phyloP scores from a whole-genome alignment of 2,797 vertebrate genomes.

The Halcyon badia region DNA sequence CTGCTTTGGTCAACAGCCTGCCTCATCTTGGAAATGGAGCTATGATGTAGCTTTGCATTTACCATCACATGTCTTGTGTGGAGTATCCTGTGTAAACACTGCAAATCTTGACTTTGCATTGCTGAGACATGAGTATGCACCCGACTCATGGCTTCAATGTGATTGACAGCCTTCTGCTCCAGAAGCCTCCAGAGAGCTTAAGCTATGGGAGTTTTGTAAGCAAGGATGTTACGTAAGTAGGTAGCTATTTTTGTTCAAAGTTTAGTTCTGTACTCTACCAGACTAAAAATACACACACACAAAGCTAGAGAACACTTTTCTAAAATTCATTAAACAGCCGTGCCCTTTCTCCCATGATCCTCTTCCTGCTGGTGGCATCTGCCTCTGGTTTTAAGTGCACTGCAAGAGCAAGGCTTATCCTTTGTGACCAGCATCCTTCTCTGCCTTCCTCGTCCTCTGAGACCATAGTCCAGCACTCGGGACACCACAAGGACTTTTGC shows the following conservation, averaged over 20 bases:
- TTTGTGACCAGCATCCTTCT: not conserved
- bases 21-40: not conserved
- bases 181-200: not conserved
- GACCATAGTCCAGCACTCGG: not conserved
- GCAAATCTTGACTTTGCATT: not conserved
- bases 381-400: slow-evolving; percentile 30
- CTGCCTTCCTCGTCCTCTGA: not conserved
- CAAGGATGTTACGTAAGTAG: slow-evolving; percentile 73
- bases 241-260: slow-evolving; percentile 77
- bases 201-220: slow-evolving; percentile 41
- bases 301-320: slow-evolving; percentile 68
- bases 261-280: slow-evolving; percentile 18
- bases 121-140: fast-evolving
- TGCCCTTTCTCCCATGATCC: slow-evolving; percentile 43
- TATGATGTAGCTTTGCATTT: not conserved
- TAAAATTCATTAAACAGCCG: slow-evolving; percentile 65
- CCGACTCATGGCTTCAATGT: not conserved
- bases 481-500: not conserved
- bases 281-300: slow-evolving; percentile 76
- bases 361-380: slow-evolving; percentile 34
- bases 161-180: slow-evolving; percentile 37
- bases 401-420: not conserved
- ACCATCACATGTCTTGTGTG: fast-evolving
- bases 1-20: not conserved
- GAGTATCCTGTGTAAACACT: not conserved